Conservation (phyloP, 1,140 invertebrate genomes). For the Lordiphosa collinella region DNA sequence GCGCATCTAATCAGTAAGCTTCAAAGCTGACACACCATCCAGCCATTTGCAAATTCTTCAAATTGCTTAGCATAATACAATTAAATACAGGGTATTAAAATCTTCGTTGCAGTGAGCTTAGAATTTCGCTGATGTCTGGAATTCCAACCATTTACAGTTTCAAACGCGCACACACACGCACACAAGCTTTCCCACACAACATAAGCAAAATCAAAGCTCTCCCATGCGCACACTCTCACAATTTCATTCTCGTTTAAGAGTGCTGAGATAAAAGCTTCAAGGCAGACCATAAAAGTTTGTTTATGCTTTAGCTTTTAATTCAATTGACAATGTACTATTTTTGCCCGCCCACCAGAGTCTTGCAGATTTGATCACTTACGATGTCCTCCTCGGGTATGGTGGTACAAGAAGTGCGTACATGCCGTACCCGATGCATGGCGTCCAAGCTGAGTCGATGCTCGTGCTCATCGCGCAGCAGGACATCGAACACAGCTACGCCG, state of each 20-base stretch:
- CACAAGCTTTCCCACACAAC: background rate
- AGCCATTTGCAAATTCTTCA: too few species aligned
- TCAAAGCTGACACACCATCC: too few species aligned
- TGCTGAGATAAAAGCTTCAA: constrained; percentile 28
- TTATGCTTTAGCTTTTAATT: too few species aligned
- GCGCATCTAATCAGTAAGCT: too few species aligned
- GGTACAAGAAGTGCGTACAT: constrained; percentile 71
- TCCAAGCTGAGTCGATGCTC: constrained; percentile 72
- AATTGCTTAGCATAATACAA: too few species aligned
- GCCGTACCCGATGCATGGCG: constrained; percentile 62
- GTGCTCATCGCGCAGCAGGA: constrained; percentile 53
- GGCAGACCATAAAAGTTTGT: constrained; percentile 1
- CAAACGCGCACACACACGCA: background rate
- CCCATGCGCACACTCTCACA: constrained; percentile 36
- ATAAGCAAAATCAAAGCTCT: constrained; percentile 30
- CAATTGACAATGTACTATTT: too few species aligned
- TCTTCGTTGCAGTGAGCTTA: background rate
- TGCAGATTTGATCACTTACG: constrained; percentile 47
- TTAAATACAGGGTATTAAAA: background rate
- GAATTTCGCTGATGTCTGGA: background rate
- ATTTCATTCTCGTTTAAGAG: constrained; percentile 6
- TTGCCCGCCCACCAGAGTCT: background rate
- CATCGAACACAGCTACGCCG: constrained; percentile 63
- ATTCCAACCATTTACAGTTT: background rate
- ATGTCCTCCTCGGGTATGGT: constrained; percentile 76